phyloP scores from a whole-genome alignment of 2,113 vertebrate genomes.

The Oncorhynchus mykiss region DNA sequence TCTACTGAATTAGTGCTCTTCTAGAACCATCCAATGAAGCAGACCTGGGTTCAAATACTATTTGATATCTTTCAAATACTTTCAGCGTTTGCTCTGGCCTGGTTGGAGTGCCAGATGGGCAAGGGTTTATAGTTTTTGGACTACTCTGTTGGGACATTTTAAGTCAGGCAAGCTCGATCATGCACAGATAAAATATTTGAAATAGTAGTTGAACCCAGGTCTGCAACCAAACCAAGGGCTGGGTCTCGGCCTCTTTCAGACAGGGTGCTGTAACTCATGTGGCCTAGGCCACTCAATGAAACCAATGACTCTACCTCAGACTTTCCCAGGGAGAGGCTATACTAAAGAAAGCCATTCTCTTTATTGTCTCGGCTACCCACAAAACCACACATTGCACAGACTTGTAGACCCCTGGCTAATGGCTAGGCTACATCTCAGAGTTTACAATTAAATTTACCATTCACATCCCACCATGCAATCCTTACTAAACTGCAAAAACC shows the following conservation, averaged over 20 bases:
- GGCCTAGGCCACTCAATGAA: slow-evolving; percentile 9
- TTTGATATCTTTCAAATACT: no score
- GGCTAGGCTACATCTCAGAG: background rate
- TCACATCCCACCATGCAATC: background rate
- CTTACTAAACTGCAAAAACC: no score
- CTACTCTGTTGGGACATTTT: no score
- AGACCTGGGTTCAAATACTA: no score
- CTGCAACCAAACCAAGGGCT: background rate
- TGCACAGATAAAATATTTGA: no score
- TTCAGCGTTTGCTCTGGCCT: no score
- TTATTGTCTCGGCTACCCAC: slow-evolving; percentile 19
- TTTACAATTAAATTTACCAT: background rate
- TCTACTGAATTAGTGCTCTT: background rate
- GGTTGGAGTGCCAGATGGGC: no score
- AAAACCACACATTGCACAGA: slow-evolving; percentile 47
- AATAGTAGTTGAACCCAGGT: no score
- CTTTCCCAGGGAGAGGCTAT: background rate
- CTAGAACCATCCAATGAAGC: background rate
- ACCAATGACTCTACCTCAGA: slow-evolving; percentile 24
- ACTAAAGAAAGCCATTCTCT: slow-evolving; percentile 21
- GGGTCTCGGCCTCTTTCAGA: background rate
- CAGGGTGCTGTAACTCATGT: slow-evolving; percentile 8
- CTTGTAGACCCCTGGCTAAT: slow-evolving; percentile 1
- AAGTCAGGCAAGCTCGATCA: no score
- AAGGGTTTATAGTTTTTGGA: no score